Conservation (phyloP, 2,113 vertebrate species). For the Callopanchax toddi region DNA sequence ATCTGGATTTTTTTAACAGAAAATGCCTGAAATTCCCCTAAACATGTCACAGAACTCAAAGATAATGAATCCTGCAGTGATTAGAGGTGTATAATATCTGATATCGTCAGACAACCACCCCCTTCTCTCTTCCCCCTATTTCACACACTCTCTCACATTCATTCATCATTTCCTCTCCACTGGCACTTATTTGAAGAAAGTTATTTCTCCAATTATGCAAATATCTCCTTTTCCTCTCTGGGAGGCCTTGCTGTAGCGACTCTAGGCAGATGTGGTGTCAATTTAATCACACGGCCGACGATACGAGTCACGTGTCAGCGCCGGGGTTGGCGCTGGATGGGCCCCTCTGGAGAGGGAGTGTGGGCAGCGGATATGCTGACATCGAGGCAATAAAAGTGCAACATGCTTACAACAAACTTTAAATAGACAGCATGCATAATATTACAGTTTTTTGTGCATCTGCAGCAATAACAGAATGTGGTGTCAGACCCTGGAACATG, state of each 20-base stretch:
- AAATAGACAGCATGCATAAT: background rate
- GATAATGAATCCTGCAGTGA: constrained; percentile 28
- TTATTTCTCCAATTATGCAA: constrained; percentile 69
- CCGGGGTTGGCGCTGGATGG: constrained; percentile 41
- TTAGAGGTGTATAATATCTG: constrained; percentile 17
- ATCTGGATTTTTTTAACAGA: background rate
- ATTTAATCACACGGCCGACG: constrained; percentile 45
- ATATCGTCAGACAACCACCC: constrained; percentile 20
- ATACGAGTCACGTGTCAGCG: constrained; percentile 13
- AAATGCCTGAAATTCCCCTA: background rate
- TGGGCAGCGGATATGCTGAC: constrained; percentile 54
- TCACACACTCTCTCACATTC: constrained; percentile 24
- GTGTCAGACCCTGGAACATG: background rate
- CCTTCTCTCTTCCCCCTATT: constrained; percentile 9
- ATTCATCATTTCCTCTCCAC: constrained; percentile 55
- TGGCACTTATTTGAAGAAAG: constrained; percentile 56
- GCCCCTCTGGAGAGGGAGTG: constrained; percentile 32
- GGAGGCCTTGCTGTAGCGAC: constrained; percentile 46
- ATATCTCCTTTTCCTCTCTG: constrained; percentile 51
- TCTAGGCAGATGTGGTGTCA: constrained; percentile 47
- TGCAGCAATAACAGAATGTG: background rate
- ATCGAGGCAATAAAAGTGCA: constrained; percentile 17
- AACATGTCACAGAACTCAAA: constrained; percentile 15
- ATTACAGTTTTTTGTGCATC: too few species aligned
- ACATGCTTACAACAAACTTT: constrained; percentile 16